Conservation (phyloP, 1,140 invertebrate species). For the Drosophila virilis region DNA sequence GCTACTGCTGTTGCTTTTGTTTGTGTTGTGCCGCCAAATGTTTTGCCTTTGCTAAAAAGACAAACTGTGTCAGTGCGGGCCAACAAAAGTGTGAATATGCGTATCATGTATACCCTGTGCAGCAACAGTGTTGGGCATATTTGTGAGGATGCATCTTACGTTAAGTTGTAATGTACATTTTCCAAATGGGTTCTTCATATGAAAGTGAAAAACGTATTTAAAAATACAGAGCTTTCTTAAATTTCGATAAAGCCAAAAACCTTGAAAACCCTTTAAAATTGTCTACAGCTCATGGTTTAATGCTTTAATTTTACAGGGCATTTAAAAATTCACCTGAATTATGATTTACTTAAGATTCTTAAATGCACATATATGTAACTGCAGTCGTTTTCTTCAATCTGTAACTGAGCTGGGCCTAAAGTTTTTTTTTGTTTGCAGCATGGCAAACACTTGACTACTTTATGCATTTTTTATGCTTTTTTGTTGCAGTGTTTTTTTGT, state of each 20-base stretch:
- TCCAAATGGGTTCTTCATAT: too few species aligned
- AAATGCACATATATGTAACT: slow-evolving; percentile 13
- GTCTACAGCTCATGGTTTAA: background rate
- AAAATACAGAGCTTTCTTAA: too few species aligned
- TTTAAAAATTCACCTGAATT: background rate
- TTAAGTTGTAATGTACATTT: too few species aligned
- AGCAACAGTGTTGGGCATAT: too few species aligned
- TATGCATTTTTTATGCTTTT: slow-evolving; percentile 65
- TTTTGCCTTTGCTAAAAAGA: slow-evolving; percentile 69
- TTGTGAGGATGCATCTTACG: too few species aligned
- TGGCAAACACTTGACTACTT: slow-evolving; percentile 64
- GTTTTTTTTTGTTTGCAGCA: slow-evolving; percentile 27
- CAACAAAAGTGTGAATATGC: slow-evolving; percentile 32
- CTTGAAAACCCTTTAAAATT: too few species aligned
- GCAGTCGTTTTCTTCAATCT: slow-evolving; percentile 28
- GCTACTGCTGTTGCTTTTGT: slow-evolving; percentile 29
- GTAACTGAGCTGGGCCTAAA: slow-evolving; percentile 25
- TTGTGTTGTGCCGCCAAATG: slow-evolving; percentile 59
- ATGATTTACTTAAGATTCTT: background rate
- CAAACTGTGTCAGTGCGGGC: slow-evolving; percentile 64
- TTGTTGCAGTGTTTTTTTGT: slow-evolving; percentile 49
- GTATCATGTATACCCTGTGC: slow-evolving; percentile 44
- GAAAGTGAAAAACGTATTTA: background rate
- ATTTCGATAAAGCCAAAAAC: too few species aligned
- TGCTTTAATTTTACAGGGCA: background rate